Evolutionary conservation across 2,797 vertebrate genomes (phyloP).

Genomic region (Tenualosa ilisha): DNA sequence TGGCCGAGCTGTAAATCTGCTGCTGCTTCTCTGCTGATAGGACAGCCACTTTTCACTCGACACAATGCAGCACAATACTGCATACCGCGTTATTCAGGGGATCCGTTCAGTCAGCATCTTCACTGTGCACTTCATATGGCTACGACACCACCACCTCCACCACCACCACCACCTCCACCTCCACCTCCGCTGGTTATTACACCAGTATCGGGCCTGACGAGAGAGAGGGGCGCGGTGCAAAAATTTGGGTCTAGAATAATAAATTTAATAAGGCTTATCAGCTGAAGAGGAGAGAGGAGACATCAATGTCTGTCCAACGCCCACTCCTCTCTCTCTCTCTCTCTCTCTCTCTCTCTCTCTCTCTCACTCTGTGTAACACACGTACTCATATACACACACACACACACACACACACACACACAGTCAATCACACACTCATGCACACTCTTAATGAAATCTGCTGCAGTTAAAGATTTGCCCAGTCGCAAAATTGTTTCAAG

Average conservation of each 20-base stretch:
- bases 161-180: background rate
- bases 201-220: background rate
- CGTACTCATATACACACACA: background rate
- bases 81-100: background rate
- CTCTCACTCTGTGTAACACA: background rate
- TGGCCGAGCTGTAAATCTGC: background rate
- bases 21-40: background rate
- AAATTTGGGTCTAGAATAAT: slow-evolving; percentile 35
- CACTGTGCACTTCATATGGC: background rate
- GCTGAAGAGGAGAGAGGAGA: slow-evolving; percentile 44
- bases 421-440: background rate
- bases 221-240: background rate
- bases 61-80: background rate
- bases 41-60: background rate
- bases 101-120: background rate
- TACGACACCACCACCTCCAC: background rate
- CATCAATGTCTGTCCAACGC: slow-evolving; percentile 37
- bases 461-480: slow-evolving; percentile 48
- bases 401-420: slow-evolving; percentile 1
- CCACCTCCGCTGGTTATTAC: background rate
- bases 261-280: slow-evolving; percentile 58
- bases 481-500: slow-evolving; percentile 51
- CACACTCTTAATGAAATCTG: slow-evolving; percentile 52
- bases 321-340: slow-evolving; percentile 1
- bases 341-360: background rate